Evolutionary conservation across 64 coral and sea anemone genomes (phyloP).

Genomic region (Montipora foliosa): DNA sequence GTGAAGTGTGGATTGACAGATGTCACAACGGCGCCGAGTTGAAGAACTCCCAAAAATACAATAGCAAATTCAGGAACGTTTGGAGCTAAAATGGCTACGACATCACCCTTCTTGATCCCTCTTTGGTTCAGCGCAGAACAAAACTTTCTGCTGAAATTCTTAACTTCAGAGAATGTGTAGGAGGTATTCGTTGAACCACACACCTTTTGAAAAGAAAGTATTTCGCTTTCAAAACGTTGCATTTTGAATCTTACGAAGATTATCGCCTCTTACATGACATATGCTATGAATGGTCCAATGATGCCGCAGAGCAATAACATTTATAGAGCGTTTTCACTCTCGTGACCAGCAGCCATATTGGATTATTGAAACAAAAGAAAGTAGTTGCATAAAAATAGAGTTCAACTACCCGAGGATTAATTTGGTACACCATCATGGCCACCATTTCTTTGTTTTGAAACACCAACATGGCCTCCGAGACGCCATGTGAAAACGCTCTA

Average conservation of each 20-base stretch:
- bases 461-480: too few relatives aligned
- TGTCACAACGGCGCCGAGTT: conserved; percentile 64
- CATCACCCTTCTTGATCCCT: conserved; percentile 80
- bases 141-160: conserved; percentile 48
- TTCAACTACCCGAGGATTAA: too few relatives aligned
- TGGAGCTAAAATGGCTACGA: conserved; percentile 55
- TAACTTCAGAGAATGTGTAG: conserved; percentile 61
- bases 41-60: conserved; percentile 55
- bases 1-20: conserved; percentile 68
- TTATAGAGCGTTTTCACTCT: too few relatives aligned
- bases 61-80: conserved; percentile 71
- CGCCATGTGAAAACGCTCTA: too few relatives aligned
- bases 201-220: conserved; percentile 33
- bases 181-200: conserved; percentile 36
- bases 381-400: too few relatives aligned
- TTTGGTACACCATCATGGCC: too few relatives aligned
- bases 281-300: too few relatives aligned
- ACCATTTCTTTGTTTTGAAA: too few relatives aligned
- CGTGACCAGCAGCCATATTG: too few relatives aligned
- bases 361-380: too few relatives aligned
- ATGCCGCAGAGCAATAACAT: too few relatives aligned
- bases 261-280: too few relatives aligned
- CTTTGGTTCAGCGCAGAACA: conserved; percentile 66
- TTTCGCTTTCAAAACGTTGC: background rate
- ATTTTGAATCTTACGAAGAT: background rate